Evolutionary conservation across 92 coral and sea anemone genomes (phyloP), one percentile per base, ranked within the genome.

Genomic region (Epizoanthus illoricatus): DNA sequence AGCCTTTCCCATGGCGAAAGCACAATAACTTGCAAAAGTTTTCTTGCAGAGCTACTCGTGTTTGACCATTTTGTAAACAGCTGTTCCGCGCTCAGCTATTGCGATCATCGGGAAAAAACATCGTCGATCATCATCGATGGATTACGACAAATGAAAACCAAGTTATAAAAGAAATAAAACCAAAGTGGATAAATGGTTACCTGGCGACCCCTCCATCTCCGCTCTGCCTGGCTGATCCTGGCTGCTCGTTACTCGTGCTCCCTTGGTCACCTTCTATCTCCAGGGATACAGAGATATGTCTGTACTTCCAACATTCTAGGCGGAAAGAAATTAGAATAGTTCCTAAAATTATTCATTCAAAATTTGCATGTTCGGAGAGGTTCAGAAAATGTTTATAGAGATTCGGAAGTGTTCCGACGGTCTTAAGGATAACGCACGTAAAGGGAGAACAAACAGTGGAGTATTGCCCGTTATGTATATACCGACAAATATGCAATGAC

Each of bases 161-260:
- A 58, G 7, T 28, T 4, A 59, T 59, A 9, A 0, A 0, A 2
- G 81, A 1, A 12, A 10, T 54, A 62, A 15, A 4, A 5, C 15
- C 17, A 19, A 39, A 65, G 5, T 7, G 65, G 58, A 57, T 7
- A 63, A 41, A 41, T 62, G 66, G 9, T 78, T 49, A 93, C 97
- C 97, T 93, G 71, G 87, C 85, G 13, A 83, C 92, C 45, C 97
- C 97, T 23, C 97, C 97, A 83, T 93, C 97, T 54, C 97, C 97
- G 81, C 92, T 93, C 58, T 89, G 94, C 71, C 97, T 88, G 62
- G 76, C 81, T 28, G 85, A 84, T 5, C 60, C 69, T 19, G 73
- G 65, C 61, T 71, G 68, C 59, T 84, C 86, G 24, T 88, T 81
- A 42, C 86, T 89, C 4, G 86, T 69, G 21, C 12, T 23, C 52